Evolutionary conservation across 2,113 vertebrate genomes (phyloP).

Genomic region (Zosterops borbonicus): DNA sequence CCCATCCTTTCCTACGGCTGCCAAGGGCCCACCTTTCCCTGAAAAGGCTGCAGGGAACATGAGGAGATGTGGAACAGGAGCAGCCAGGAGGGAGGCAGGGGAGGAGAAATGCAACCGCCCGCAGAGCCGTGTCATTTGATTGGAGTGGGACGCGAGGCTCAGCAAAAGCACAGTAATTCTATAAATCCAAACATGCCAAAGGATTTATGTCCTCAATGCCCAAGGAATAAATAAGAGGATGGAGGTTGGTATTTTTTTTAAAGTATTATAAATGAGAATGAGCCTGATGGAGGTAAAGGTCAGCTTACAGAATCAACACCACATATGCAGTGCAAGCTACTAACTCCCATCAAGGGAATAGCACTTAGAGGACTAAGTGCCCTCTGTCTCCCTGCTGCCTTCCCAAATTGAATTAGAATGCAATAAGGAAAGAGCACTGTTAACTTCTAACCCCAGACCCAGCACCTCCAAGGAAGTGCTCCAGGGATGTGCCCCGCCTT

Average conservation of each 20-base stretch:
- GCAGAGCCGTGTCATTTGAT: neutral
- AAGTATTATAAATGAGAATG: constrained; percentile 14
- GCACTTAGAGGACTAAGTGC: constrained; percentile 9
- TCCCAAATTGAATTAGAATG: constrained; percentile 28
- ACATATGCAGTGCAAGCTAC: neutral
- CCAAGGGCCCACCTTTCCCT: neutral
- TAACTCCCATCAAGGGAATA: constrained; percentile 7
- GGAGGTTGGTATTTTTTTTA: neutral
- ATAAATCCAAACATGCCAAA: neutral
- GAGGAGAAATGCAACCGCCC: neutral
- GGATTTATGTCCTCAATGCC: neutral
- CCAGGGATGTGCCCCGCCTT: neutral
- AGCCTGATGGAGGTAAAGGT: constrained; percentile 1
- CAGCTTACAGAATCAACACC: neutral
- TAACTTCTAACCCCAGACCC: constrained; percentile 11
- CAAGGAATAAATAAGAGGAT: constrained; percentile 13
- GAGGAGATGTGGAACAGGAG: neutral
- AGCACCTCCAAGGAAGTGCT: neutral
- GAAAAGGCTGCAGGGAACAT: neutral
- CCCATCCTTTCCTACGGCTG: neutral
- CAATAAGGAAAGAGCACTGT: neutral
- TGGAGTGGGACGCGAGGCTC: neutral
- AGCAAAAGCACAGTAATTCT: constrained; percentile 25
- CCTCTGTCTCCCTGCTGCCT: constrained; percentile 25
- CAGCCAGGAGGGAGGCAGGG: neutral